These are phyloP conservation scores for Clarias magur DNA, from an alignment of 2,113 vertebrate species.

Conservation along the genomic window DNA sequence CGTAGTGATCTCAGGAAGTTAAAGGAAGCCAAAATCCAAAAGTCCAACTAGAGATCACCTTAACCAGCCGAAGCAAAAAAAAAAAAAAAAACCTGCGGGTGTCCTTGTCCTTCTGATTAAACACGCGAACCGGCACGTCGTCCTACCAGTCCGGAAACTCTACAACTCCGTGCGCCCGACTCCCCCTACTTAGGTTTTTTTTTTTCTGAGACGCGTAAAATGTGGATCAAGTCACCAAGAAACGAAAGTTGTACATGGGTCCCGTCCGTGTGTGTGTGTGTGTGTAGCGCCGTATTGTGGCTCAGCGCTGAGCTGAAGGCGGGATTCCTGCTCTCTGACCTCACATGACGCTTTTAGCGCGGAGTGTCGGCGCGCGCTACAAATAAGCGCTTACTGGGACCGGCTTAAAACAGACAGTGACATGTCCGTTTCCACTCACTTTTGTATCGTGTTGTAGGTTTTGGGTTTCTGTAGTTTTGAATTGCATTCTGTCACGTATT, in stretches of 20 bases:
- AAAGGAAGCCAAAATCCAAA: background rate
- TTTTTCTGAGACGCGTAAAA: background rate
- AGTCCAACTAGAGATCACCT: background rate
- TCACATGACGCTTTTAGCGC: slow-evolving; percentile 66
- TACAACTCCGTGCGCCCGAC: background rate
- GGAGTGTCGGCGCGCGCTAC: background rate
- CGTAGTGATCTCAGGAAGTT: background rate
- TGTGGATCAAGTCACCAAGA: background rate
- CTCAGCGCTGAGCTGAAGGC: slow-evolving; percentile 14
- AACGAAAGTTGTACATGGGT: background rate
- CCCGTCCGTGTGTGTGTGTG: slow-evolving; percentile 3
- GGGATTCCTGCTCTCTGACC: slow-evolving; percentile 73
- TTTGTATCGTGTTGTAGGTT: background rate
- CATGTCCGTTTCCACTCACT: background rate
- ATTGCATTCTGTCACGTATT: no score
- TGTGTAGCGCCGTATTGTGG: background rate
- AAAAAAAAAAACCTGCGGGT: background rate
- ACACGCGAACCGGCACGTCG: background rate
- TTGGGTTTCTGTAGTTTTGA: no score
- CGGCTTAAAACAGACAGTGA: slow-evolving; percentile 2
- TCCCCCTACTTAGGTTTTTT: background rate
- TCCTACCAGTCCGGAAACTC: background rate
- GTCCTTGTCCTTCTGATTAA: background rate
- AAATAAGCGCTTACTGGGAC: slow-evolving; percentile 12
- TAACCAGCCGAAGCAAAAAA: background rate